Evolutionary conservation across 2,113 vertebrate genomes (phyloP).

Genomic region (Leptobrachium ailaonicum): DNA sequence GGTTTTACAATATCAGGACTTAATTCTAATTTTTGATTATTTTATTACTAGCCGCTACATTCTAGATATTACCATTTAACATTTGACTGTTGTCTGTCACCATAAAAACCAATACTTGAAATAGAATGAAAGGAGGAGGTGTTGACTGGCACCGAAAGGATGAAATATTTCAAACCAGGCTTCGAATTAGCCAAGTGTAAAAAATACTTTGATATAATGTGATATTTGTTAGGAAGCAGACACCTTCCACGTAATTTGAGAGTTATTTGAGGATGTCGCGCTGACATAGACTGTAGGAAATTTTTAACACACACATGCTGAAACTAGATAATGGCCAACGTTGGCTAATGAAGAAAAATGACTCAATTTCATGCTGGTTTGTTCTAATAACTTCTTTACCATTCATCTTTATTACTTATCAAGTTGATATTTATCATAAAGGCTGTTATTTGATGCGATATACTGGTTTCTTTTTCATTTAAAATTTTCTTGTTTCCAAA

Average conservation of each 20-base stretch:
- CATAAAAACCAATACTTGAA: background rate
- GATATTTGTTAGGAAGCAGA: constrained; percentile 15
- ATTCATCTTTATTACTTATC: constrained; percentile 50
- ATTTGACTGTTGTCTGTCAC: too few relatives aligned
- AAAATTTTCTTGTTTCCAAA: too few relatives aligned
- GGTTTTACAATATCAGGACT: too few relatives aligned
- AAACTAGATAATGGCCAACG: constrained; percentile 17
- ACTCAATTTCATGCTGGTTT: constrained; percentile 47
- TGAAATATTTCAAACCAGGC: constrained; percentile 3
- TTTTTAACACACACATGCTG: background rate
- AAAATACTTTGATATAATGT: constrained; percentile 30
- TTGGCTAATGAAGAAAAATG: constrained; percentile 55
- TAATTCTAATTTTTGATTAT: too few relatives aligned
- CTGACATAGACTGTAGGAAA: constrained; percentile 4
- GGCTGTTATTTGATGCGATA: constrained; percentile 39
- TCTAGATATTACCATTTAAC: too few relatives aligned
- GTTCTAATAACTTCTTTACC: constrained; percentile 56
- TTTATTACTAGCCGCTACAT: too few relatives aligned
- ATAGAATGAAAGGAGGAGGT: background rate
- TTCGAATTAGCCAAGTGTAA: constrained; percentile 34
- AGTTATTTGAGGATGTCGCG: constrained; percentile 5
- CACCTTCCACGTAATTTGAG: constrained; percentile 32
- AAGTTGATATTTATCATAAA: constrained; percentile 50
- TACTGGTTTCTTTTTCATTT: constrained; percentile 1
- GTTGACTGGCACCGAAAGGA: too few relatives aligned